phyloP scores from a whole-genome alignment of 2,888 invertebrate genomes.

The Tupiocoris notatus region DNA sequence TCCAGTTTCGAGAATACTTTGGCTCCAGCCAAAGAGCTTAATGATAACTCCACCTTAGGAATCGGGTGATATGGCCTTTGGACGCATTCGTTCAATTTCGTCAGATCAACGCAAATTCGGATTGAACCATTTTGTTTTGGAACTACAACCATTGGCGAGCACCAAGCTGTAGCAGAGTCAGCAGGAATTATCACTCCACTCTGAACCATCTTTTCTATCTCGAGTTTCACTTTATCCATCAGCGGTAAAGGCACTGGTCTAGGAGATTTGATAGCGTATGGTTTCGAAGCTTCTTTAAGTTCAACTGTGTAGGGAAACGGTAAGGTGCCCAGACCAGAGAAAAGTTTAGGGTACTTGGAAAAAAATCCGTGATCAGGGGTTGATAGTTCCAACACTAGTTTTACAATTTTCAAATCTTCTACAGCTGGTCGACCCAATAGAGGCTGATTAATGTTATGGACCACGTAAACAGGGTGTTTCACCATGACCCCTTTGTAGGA shows the following conservation, averaged over 20 bases:
- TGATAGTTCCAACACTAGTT: slow-evolving; percentile 9
- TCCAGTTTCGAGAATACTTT: slow-evolving; percentile 32
- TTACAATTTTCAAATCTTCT: too few relatives aligned
- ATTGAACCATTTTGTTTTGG: slow-evolving; percentile 10
- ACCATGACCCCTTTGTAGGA: too few relatives aligned
- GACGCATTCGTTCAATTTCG: slow-evolving; percentile 23
- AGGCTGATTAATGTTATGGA: too few relatives aligned
- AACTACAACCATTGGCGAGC: slow-evolving; percentile 28
- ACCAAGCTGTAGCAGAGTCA: slow-evolving; percentile 31
- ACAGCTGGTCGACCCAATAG: slow-evolving; percentile 18
- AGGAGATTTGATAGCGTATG: slow-evolving; percentile 13
- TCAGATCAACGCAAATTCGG: slow-evolving; percentile 37
- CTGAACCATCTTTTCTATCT: slow-evolving; percentile 16
- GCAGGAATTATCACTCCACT: slow-evolving; percentile 17
- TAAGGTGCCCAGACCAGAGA: slow-evolving; percentile 15
- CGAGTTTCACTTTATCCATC: slow-evolving; percentile 5
- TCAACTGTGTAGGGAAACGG: slow-evolving; percentile 5
- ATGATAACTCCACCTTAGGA: slow-evolving; percentile 18
- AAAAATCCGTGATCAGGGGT: background rate
- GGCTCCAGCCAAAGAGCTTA: slow-evolving; percentile 15
- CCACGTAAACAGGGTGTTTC: too few relatives aligned
- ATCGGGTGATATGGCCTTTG: slow-evolving; percentile 26
- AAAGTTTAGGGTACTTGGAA: slow-evolving; percentile 14
- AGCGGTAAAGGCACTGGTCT: slow-evolving; percentile 5
- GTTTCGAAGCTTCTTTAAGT: background rate